phyloP scores from a whole-genome alignment of 2,797 vertebrate species.

The Ambastaia sidthimunki region DNA sequence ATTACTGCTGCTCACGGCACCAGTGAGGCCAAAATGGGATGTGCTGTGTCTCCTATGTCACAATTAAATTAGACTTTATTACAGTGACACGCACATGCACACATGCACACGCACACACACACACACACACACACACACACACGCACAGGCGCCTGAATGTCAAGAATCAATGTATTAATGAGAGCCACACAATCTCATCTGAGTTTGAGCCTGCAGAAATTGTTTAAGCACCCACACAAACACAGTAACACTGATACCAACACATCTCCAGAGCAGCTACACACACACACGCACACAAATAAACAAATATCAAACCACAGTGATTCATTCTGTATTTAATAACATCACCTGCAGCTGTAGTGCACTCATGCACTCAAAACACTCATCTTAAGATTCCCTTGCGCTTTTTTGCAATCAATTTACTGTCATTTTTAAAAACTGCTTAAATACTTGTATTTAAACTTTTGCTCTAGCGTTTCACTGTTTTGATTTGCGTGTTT shows the following conservation, averaged over 20 bases:
- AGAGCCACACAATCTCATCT: constrained; percentile 31
- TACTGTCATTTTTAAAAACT: no score
- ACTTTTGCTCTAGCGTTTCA: no score
- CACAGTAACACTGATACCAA: not conserved
- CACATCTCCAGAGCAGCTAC: not conserved
- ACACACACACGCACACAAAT: constrained; percentile 29
- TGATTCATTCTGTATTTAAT: no score
- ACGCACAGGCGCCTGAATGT: constrained; percentile 30
- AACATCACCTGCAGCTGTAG: no score
- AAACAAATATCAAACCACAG: constrained; percentile 13
- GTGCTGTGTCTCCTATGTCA: constrained; percentile 30
- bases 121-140: constrained; percentile 5
- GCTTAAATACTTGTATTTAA: no score
- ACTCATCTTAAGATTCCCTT: no score
- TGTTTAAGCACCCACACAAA: not conserved
- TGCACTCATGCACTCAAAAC: not conserved
- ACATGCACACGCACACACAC: not conserved
- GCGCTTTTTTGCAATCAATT: not conserved
- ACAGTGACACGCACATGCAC: constrained; percentile 6
- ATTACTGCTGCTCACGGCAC: constrained; percentile 35
- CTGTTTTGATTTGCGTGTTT: no score
- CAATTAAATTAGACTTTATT: constrained; percentile 58
- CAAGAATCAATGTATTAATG: constrained; percentile 47
- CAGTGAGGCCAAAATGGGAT: constrained; percentile 27
- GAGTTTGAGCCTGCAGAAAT: not conserved